A percentile compares a stretch with the other conserved stretches of the same genome.
These are phyloP conservation scores for Cyclina sinensis DNA, from an alignment of 1,140 invertebrate genomes.

Conservation along the genomic window DNA sequence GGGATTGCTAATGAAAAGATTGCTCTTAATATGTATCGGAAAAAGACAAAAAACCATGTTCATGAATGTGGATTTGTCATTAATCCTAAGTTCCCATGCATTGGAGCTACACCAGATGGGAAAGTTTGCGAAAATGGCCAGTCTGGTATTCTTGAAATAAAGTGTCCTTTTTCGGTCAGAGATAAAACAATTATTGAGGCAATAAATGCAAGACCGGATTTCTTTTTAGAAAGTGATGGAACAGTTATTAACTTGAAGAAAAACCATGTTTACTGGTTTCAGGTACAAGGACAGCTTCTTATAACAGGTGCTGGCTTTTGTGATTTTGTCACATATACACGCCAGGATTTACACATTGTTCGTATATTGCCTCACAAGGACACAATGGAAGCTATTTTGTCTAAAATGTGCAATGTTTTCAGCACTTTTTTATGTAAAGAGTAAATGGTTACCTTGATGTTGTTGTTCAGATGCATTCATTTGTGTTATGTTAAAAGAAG, in stretches of 20 bases:
- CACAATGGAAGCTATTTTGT: conserved; percentile 14
- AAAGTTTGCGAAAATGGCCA: conserved; percentile 52
- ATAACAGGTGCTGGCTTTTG: conserved; percentile 39
- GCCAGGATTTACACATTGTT: conserved; percentile 7
- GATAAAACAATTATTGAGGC: not conserved
- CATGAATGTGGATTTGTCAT: conserved; percentile 68
- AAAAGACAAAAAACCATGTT: conserved; percentile 55
- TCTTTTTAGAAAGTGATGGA: not conserved
- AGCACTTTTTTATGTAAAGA: not conserved
- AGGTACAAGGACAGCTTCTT: conserved; percentile 45
- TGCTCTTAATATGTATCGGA: not conserved
- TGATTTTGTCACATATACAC: conserved; percentile 55
- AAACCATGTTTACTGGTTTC: conserved; percentile 30
- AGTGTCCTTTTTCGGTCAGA: conserved; percentile 31
- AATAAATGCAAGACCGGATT: not conserved
- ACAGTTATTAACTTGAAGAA: conserved; percentile 3
- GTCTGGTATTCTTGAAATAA: conserved; percentile 43
- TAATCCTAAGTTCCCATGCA: conserved; percentile 58
- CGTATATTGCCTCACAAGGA: not conserved
- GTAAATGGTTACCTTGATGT: not conserved
- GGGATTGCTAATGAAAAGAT: conserved; percentile 11
- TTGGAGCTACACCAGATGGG: conserved; percentile 67
- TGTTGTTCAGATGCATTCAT: not conserved
- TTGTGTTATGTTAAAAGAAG: not conserved
- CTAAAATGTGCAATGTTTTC: conserved; percentile 6